These are phyloP conservation scores for Hirtodrosophila cameraria DNA, from an alignment of 2,888 invertebrate species.

Conservation along the genomic window DNA sequence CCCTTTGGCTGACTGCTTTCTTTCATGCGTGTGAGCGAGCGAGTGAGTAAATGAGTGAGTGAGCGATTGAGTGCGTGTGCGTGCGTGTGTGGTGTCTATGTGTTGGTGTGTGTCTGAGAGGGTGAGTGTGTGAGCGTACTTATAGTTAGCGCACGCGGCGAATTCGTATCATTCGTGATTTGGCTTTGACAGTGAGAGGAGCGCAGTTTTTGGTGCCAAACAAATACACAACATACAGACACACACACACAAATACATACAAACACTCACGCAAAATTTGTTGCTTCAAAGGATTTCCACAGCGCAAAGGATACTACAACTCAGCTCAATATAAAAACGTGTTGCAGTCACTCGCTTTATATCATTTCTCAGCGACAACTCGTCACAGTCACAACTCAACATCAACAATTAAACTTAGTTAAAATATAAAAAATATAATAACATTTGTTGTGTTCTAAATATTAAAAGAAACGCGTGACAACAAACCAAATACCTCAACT, in stretches of 20 bases:
- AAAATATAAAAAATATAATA: constrained; percentile 20
- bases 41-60: constrained; percentile 46
- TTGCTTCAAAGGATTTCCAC: constrained; percentile 67
- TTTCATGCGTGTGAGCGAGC: constrained; percentile 25
- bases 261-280: constrained; percentile 57
- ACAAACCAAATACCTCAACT: constrained; percentile 73
- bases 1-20: constrained; percentile 37
- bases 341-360: constrained; percentile 55
- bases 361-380: constrained; percentile 70
- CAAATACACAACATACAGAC: constrained; percentile 28
- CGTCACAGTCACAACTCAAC: constrained; percentile 63
- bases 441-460: constrained; percentile 31
- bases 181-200: constrained; percentile 82
- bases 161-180: constrained; percentile 84
- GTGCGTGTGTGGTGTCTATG: constrained; percentile 19
- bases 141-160: constrained; percentile 80
- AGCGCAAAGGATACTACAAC: constrained; percentile 64
- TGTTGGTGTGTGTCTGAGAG: constrained; percentile 39
- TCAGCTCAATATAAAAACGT: constrained; percentile 68
- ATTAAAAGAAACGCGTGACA: constrained; percentile 39
- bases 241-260: constrained; percentile 28
- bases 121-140: constrained; percentile 71
- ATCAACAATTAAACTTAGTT: constrained; percentile 28
- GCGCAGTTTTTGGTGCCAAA: constrained; percentile 51
- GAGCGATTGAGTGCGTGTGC: constrained; percentile 45